Conservation (phyloP, 2,113 vertebrate species). For the Rattus rattus region DNA sequence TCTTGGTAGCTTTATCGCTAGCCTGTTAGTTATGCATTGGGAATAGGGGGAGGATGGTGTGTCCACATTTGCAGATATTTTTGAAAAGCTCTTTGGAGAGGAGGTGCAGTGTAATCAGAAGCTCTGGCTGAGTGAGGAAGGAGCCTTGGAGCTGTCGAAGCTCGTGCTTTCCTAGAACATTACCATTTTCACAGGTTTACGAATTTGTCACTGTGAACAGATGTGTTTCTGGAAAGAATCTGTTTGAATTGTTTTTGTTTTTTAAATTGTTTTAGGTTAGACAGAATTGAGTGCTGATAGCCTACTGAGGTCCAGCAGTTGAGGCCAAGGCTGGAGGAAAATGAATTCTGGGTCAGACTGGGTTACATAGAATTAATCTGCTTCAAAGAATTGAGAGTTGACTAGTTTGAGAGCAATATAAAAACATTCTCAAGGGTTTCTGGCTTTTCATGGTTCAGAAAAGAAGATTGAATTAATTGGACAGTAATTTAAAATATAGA, state of each 20-base stretch:
- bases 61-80: neutral
- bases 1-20: neutral
- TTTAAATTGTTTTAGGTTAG: neutral
- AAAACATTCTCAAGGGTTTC: neutral
- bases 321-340: neutral
- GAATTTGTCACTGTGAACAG: neutral
- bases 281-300: neutral
- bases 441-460: neutral
- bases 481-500: neutral
- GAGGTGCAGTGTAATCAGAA: neutral
- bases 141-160: neutral
- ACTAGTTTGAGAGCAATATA: neutral
- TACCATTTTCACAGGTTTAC: neutral
- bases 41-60: too few relatives aligned
- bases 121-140: neutral
- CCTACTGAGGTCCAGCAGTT: neutral
- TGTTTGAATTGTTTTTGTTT: neutral
- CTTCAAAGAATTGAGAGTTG: neutral
- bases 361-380: neutral
- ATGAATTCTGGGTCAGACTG: neutral
- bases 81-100: neutral
- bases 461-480: neutral
- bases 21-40: neutral
- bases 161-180: neutral
- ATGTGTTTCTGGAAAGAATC: neutral